Evolutionary conservation across 2,888 invertebrate species (phyloP).

Genomic region (Hoplodrina ambigua): DNA sequence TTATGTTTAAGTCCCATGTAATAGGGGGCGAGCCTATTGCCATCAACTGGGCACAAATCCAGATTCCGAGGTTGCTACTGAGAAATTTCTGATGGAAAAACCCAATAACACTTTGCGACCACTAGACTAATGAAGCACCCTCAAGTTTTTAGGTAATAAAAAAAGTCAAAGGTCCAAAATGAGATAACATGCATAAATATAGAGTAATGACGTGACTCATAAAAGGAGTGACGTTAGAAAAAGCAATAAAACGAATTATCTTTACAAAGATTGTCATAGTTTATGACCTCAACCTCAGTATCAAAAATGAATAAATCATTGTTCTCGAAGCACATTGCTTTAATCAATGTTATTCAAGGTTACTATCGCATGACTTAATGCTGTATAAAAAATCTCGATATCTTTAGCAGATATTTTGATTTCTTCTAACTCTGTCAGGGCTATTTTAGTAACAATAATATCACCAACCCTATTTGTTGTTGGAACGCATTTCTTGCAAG

Average conservation of each 20-base stretch:
- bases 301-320: slow-evolving; percentile 19
- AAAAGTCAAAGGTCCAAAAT: slow-evolving; percentile 38
- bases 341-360: slow-evolving; percentile 1
- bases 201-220: slow-evolving; percentile 11
- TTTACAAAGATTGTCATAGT: background rate
- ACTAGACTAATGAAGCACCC: too few relatives aligned
- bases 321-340: slow-evolving; percentile 6
- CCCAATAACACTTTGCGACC: too few relatives aligned
- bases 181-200: slow-evolving; percentile 12
- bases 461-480: background rate
- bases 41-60: too few relatives aligned
- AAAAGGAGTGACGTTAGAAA: slow-evolving; percentile 11
- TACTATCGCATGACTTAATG: background rate
- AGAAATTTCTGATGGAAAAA: too few relatives aligned
- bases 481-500: too few relatives aligned
- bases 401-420: background rate
- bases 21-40: too few relatives aligned
- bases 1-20: too few relatives aligned
- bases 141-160: too few relatives aligned
- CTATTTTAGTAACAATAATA: slow-evolving; percentile 6
- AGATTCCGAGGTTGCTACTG: too few relatives aligned
- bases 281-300: slow-evolving; percentile 15
- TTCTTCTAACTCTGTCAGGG: background rate
- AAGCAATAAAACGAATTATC: background rate
- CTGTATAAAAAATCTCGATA: background rate